These are phyloP conservation scores for Calliopsis andreniformis DNA, from an alignment of 1,140 invertebrate genomes.

Conservation along the genomic window DNA sequence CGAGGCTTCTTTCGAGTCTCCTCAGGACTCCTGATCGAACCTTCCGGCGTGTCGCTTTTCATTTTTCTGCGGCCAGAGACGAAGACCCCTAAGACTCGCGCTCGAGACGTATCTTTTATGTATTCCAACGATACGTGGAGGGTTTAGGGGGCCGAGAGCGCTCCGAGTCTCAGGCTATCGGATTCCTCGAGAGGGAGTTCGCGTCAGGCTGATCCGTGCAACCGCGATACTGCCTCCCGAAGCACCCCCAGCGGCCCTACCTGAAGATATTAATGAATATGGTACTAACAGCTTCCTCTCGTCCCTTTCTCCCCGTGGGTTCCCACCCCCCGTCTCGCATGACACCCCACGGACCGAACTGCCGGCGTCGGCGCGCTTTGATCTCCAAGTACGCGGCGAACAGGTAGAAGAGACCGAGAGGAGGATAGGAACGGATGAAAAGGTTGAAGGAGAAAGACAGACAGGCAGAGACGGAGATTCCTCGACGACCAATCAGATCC, in stretches of 20 bases:
- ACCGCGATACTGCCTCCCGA: not conserved
- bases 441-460: slow-evolving; percentile 11
- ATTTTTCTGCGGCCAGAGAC: not conserved
- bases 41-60: not conserved
- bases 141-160: too few relatives aligned
- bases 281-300: slow-evolving; percentile 65
- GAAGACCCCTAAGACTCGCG: too few relatives aligned
- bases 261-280: slow-evolving; percentile 72
- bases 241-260: slow-evolving; percentile 71
- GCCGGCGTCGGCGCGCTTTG: slow-evolving; percentile 73
- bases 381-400: slow-evolving; percentile 70
- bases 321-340: slow-evolving; percentile 68
- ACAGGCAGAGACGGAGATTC: slow-evolving; percentile 53
- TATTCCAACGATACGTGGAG: not conserved
- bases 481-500: slow-evolving; percentile 63
- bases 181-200: not conserved
- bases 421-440: slow-evolving; percentile 32
- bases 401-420: slow-evolving; percentile 69
- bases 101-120: too few relatives aligned
- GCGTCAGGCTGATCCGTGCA: not conserved
- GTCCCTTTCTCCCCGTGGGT: slow-evolving; percentile 15
- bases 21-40: not conserved
- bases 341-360: slow-evolving; percentile 74
- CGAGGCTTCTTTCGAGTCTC: not conserved
- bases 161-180: not conserved